phyloP scores from a whole-genome alignment of 2,888 invertebrate species.

The Protodeltote pygarga region DNA sequence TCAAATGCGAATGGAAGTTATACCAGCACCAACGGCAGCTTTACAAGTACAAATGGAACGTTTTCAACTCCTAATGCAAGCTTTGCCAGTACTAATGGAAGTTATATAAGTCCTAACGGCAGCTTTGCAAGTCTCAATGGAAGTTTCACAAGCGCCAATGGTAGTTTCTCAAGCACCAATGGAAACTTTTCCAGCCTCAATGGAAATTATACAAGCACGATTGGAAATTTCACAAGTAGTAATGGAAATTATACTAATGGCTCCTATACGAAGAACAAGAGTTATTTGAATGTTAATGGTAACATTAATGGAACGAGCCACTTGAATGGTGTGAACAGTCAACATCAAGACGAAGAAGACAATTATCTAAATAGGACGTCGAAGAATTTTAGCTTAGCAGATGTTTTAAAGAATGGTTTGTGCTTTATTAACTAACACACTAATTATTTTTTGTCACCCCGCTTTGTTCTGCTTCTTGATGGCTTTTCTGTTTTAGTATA shows the following conservation, averaged over 20 bases:
- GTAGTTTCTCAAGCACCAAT: conserved; percentile 32
- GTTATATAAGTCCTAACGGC: conserved; percentile 26
- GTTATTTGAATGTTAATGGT: conserved; percentile 38
- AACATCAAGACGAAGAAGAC: conserved; percentile 65
- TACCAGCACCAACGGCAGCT: conserved; percentile 27
- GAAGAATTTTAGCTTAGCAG: conserved; percentile 64
- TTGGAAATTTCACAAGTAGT: conserved; percentile 46
- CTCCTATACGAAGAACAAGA: conserved; percentile 53
- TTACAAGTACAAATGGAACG: conserved; percentile 30
- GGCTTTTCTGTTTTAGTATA: conserved; percentile 13
- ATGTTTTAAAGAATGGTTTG: conserved; percentile 81
- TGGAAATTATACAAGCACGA: conserved; percentile 47
- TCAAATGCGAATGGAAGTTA: conserved; percentile 39
- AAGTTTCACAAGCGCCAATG: conserved; percentile 25
- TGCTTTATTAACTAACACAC: conserved; percentile 76
- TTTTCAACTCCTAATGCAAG: conserved; percentile 39
- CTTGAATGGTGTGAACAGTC: conserved; percentile 58
- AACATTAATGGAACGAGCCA: conserved; percentile 36
- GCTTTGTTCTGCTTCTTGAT: conserved; percentile 40
- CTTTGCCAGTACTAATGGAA: conserved; percentile 34
- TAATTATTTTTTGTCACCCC: conserved; percentile 58
- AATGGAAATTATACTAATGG: conserved; percentile 58
- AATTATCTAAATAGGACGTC: conserved; percentile 52
- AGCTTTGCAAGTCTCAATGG: conserved; percentile 34
- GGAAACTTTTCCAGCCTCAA: conserved; percentile 29